Evolutionary conservation across 1,140 invertebrate genomes (phyloP), one percentile per base, ranked within the genome.

Genomic region (Conus betulinus): DNA sequence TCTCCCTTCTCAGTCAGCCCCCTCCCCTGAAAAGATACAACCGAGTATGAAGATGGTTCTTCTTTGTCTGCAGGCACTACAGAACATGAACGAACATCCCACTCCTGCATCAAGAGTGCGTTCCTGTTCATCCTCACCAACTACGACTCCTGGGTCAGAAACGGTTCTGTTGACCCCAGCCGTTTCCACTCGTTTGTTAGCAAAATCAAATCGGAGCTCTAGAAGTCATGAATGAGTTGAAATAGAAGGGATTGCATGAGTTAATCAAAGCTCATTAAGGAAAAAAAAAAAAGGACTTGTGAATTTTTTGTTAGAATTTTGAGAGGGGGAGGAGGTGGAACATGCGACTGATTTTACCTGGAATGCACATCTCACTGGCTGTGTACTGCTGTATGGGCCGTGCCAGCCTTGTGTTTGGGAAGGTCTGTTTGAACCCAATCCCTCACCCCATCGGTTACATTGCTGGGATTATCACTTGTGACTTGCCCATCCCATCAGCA

Each of bases 1-100:
- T 39, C 39, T 39, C 39, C 39, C 39, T 39, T 39, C 39, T 3
- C 39, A 39, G 39, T 39, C 39, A 39, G 39, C 39, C 39, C 39
- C 39, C 39, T 39, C 39, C 3, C 39, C 39, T 39, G 39, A 39
- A 39, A 39, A 39, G 39, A 39, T 39, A 39, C n/a, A 39, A 39
- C 39, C 3, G 39, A 39, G 39, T 39, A 39, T 39, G 39, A 39
- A 39, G 39, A 39, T 39, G 39, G 39, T 39, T 39, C 39, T 39
- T 3, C 39, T 39, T 60, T 88, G 20, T 88, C 39, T 88, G 55
- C 85, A 93, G 92, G 92, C 39, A 90, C 91, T 27, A 55, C 74
- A 13, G 88, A 91, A 60, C 94, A 94, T 82, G 93, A 93, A 67
- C 88, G 91, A 81, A 94, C 94, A 20, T 94, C 93, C 6, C 92